These are phyloP conservation scores for Leptinotarsa lineolata DNA, from an alignment of 1,140 invertebrate species.

Conservation along the genomic window DNA sequence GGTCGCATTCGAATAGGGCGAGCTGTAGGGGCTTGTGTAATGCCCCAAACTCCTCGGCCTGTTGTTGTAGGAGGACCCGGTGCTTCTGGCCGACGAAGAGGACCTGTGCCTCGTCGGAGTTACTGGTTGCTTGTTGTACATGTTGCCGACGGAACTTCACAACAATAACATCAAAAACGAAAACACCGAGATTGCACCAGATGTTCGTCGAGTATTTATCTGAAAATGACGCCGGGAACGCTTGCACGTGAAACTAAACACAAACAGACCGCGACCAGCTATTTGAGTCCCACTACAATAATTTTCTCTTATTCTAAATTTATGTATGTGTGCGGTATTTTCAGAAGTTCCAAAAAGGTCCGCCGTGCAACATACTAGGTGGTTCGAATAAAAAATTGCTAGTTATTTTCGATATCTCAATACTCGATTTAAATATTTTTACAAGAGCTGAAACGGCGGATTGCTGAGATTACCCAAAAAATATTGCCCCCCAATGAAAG, in stretches of 20 bases:
- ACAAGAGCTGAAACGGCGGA: no score
- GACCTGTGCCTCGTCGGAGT: constrained; percentile 40
- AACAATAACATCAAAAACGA: constrained; percentile 18
- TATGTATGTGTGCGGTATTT: constrained; percentile 1
- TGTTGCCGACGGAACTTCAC: neutral
- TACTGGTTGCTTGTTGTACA: constrained; percentile 37
- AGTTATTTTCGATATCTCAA: no score
- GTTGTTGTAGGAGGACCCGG: constrained; percentile 48
- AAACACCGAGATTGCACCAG: neutral
- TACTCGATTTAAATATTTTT: no score
- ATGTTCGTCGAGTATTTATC: no score
- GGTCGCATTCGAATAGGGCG: constrained; percentile 52
- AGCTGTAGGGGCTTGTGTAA: constrained; percentile 43
- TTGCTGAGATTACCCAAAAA: no score
- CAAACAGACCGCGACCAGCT: constrained; percentile 11
- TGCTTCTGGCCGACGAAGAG: constrained; percentile 39
- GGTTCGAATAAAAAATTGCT: no score
- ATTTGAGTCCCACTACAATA: constrained; percentile 22
- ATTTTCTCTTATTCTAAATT: constrained; percentile 23
- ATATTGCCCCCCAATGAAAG: no score
- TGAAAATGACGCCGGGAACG: neutral
- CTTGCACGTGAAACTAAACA: constrained; percentile 5
- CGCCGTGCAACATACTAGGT: no score
- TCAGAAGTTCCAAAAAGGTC: constrained; percentile 16
- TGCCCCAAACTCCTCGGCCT: constrained; percentile 58